Conservation (phyloP, 2,113 vertebrate species). For the Aramus guarauna region DNA sequence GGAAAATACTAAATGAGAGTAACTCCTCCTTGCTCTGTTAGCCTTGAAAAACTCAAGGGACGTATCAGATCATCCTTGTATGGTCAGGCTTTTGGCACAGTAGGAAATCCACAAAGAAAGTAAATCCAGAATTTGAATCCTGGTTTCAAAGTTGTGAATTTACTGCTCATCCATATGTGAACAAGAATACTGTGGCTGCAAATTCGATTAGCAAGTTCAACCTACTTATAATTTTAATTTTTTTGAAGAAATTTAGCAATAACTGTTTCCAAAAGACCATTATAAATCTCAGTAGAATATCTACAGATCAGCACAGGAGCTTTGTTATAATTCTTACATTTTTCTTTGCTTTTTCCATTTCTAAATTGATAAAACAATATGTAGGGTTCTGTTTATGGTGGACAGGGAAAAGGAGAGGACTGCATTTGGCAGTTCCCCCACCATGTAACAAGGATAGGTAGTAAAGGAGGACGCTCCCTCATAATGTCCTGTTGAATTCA, state of each 20-base stretch:
- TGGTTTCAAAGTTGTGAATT: background rate
- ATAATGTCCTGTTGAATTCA: background rate
- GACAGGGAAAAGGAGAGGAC: background rate
- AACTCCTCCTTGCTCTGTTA: background rate
- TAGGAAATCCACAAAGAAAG: background rate
- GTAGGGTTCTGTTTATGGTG: background rate
- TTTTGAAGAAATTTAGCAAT: background rate
- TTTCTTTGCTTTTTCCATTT: background rate
- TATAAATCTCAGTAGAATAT: background rate
- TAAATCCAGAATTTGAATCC: background rate
- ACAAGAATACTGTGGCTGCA: background rate
- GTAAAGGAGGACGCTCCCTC: background rate
- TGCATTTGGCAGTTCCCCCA: background rate
- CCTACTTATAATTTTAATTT: background rate
- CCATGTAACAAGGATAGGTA: background rate
- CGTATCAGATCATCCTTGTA: background rate
- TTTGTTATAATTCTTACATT: background rate
- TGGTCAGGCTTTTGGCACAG: constrained; percentile 5
- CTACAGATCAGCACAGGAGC: background rate
- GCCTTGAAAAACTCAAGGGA: background rate
- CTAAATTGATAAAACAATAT: background rate
- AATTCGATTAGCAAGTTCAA: background rate
- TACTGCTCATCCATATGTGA: background rate
- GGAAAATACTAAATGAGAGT: background rate
- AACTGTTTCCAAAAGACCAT: background rate